These are phyloP conservation scores for Rugalucina vietnamica DNA, from an alignment of 2,888 invertebrate genomes.

Conservation along the genomic window DNA sequence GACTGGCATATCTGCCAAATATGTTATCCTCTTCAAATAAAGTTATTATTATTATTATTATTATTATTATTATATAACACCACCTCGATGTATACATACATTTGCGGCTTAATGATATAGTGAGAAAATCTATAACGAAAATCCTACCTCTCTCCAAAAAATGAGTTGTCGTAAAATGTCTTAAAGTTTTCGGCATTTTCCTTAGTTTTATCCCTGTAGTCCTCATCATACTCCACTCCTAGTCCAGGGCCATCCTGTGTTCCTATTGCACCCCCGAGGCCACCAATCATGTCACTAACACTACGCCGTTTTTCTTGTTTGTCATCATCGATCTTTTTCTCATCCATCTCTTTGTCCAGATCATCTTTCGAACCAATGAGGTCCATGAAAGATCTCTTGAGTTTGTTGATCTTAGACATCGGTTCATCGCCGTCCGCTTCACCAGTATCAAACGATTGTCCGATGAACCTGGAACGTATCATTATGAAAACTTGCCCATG, in stretches of 20 bases:
- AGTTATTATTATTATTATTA: too few relatives aligned
- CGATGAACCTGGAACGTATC: slow-evolving; percentile 51
- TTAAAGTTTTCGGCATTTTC: slow-evolving; percentile 45
- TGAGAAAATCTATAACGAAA: too few relatives aligned
- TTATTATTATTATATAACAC: too few relatives aligned
- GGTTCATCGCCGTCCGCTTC: slow-evolving; percentile 23
- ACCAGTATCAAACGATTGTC: slow-evolving; percentile 52
- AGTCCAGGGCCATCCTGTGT: slow-evolving; percentile 36
- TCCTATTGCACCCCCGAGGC: slow-evolving; percentile 21
- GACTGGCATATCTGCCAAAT: too few relatives aligned
- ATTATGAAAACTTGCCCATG: too few relatives aligned
- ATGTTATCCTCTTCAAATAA: too few relatives aligned
- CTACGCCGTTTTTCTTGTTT: background rate
- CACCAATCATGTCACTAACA: slow-evolving; percentile 35
- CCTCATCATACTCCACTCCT: slow-evolving; percentile 35
- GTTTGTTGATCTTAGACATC: background rate
- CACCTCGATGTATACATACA: too few relatives aligned
- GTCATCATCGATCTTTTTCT: slow-evolving; percentile 14
- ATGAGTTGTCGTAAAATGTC: slow-evolving; percentile 45
- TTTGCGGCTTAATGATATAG: too few relatives aligned
- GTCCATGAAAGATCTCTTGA: background rate
- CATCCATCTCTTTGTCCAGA: slow-evolving; percentile 24
- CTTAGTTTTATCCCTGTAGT: slow-evolving; percentile 29
- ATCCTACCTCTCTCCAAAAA: slow-evolving; percentile 41
- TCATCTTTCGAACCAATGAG: background rate